These are phyloP conservation scores for Zygothrica quintamaculata DNA, from an alignment of 2,888 invertebrate genomes.

Conservation along the genomic window DNA sequence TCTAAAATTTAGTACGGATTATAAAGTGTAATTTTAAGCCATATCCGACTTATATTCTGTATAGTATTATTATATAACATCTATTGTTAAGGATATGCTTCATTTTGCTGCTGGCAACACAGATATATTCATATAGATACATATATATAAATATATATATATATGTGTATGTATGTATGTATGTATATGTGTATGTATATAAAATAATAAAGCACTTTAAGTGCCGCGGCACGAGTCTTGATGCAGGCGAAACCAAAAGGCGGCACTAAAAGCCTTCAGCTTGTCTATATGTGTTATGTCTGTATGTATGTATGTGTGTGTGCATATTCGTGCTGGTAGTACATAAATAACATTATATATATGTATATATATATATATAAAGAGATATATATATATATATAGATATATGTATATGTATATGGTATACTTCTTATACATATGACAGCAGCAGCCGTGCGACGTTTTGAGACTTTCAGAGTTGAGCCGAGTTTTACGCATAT, in stretches of 20 bases:
- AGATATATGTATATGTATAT: constrained; percentile 20
- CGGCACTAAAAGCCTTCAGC: constrained; percentile 43
- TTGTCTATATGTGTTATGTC: background rate
- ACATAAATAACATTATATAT: constrained; percentile 49
- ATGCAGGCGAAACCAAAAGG: constrained; percentile 36
- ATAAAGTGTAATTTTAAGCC: too few species aligned
- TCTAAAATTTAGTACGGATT: too few species aligned
- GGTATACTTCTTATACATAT: constrained; percentile 5
- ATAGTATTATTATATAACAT: too few species aligned
- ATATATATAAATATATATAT: background rate
- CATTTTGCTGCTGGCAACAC: too few species aligned
- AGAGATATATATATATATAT: constrained; percentile 24
- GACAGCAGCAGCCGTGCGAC: constrained; percentile 23
- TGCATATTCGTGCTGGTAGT: constrained; percentile 43
- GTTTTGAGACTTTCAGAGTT: constrained; percentile 17
- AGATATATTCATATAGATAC: background rate
- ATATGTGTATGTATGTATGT: background rate
- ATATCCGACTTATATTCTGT: too few species aligned
- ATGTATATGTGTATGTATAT: background rate
- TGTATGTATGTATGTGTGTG: background rate
- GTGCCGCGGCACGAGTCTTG: constrained; percentile 53
- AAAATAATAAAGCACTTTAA: constrained; percentile 63
- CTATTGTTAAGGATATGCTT: too few species aligned
- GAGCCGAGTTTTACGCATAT: constrained; percentile 63
- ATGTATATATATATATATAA: constrained; percentile 45